phyloP scores from a whole-genome alignment of 1,140 invertebrate genomes.

The Eubasilissa regina region DNA sequence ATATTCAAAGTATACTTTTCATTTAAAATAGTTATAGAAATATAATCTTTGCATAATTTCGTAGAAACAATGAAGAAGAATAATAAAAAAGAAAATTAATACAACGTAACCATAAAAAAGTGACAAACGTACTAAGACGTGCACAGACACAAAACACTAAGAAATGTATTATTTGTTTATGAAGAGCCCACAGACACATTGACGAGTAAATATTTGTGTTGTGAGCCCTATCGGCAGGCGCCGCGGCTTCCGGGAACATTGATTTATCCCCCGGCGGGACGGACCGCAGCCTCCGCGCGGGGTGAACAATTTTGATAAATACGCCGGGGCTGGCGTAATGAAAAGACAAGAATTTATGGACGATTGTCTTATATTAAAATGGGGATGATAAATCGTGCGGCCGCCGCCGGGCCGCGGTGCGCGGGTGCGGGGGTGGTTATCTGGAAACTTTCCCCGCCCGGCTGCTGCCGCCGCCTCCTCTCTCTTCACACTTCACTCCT shows the following conservation, averaged over 20 bases:
- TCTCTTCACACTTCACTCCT: background rate
- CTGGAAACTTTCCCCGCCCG: background rate
- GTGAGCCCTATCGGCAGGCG: background rate
- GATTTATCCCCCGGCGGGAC: background rate
- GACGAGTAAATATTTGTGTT: too few relatives aligned
- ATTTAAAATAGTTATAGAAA: too few relatives aligned
- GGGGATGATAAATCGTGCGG: constrained; percentile 51
- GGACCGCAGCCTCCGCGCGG: background rate
- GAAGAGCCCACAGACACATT: too few relatives aligned
- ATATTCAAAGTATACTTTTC: too few relatives aligned
- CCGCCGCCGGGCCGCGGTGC: background rate
- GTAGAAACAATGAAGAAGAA: too few relatives aligned
- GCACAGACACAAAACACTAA: too few relatives aligned
- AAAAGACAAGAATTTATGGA: constrained; percentile 52
- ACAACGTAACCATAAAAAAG: too few relatives aligned
- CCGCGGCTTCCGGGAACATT: background rate
- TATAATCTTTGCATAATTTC: too few relatives aligned
- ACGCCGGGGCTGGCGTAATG: constrained; percentile 34
- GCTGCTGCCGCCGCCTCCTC: background rate
- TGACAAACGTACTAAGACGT: too few relatives aligned
- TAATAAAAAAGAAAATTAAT: too few relatives aligned
- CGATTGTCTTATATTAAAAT: constrained; percentile 54
- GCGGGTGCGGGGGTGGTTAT: background rate
- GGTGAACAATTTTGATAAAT: constrained; percentile 41
- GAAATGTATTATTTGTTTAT: too few relatives aligned